These are phyloP conservation scores for Megaceryle torquata DNA, from an alignment of 2,113 vertebrate genomes.

Conservation along the genomic window DNA sequence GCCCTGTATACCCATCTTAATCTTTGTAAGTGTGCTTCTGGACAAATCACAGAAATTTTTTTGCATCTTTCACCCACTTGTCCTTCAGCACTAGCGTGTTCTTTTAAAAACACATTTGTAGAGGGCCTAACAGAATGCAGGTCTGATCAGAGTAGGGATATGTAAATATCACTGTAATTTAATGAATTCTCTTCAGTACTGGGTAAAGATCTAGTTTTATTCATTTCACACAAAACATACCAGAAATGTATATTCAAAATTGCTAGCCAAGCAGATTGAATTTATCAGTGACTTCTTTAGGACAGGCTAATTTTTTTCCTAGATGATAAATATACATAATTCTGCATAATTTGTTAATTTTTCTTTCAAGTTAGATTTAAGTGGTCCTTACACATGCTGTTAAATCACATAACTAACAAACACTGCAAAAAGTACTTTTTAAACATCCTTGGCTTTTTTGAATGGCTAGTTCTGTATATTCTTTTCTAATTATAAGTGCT, in stretches of 20 bases:
- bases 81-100: neutral
- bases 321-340: neutral
- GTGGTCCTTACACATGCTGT: neutral
- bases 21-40: neutral
- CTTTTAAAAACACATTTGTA: neutral
- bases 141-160: neutral
- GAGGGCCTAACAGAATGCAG: neutral
- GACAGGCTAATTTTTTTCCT: neutral
- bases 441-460: neutral
- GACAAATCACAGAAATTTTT: neutral
- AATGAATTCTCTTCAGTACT: neutral
- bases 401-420: neutral
- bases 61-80: neutral
- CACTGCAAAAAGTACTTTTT: neutral
- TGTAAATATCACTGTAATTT: neutral
- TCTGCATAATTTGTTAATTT: neutral
- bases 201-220: neutral
- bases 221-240: neutral
- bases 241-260: neutral
- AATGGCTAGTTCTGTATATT: neutral
- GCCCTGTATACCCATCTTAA: neutral
- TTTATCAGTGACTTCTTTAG: neutral
- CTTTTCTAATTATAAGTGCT: neutral
- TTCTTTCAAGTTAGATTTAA: neutral
- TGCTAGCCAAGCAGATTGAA: neutral